Evolutionary conservation across 2,113 vertebrate species (phyloP).

Genomic region (Cyanoderma ruficeps): DNA sequence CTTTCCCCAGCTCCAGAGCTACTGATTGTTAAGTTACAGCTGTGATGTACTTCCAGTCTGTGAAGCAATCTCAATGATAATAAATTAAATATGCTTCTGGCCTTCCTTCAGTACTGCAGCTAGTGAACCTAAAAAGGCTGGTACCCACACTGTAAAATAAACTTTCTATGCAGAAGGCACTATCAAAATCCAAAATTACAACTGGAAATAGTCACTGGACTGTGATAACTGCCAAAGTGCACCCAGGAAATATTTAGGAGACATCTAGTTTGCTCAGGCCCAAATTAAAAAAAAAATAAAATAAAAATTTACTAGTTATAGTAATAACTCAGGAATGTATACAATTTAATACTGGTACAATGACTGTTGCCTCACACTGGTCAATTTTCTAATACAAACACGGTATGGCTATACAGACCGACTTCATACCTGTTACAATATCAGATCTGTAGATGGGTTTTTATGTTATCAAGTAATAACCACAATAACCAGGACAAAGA

Average conservation of each 20-base stretch:
- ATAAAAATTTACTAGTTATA: background rate
- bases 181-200: background rate
- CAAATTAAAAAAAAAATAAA: background rate
- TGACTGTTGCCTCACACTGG: background rate
- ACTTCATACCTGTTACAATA: background rate
- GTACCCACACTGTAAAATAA: background rate
- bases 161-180: background rate
- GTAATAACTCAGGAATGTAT: background rate
- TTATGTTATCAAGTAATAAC: background rate
- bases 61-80: background rate
- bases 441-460: background rate
- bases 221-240: background rate
- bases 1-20: background rate
- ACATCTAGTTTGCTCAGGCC: background rate
- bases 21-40: background rate
- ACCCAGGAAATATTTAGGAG: background rate
- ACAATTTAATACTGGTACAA: background rate
- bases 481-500: background rate
- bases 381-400: background rate
- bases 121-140: background rate
- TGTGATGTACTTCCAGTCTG: background rate
- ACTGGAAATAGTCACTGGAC: background rate
- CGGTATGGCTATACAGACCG: background rate
- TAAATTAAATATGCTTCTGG: conserved; percentile 9
- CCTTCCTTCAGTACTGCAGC: background rate